phyloP scores from a whole-genome alignment of 2,113 vertebrate species.

The Recurvirostra avosetta region DNA sequence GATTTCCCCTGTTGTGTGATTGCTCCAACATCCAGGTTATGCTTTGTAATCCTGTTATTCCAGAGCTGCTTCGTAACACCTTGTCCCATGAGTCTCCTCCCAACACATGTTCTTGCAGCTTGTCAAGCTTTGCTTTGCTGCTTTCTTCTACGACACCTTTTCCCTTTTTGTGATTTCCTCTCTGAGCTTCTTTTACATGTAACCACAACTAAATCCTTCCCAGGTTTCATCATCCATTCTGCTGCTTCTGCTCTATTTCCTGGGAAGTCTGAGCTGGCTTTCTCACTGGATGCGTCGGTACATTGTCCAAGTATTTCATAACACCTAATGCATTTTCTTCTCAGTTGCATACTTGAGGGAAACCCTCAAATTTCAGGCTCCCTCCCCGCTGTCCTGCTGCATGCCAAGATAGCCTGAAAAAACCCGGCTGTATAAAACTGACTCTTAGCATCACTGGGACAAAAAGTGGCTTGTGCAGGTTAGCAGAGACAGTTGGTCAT shows the following conservation, averaged over 20 bases:
- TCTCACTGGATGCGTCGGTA: neutral
- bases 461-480: neutral
- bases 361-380: neutral
- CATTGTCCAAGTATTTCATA: neutral
- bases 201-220: neutral
- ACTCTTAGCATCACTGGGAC: neutral
- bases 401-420: neutral
- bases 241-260: neutral
- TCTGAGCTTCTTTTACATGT: neutral
- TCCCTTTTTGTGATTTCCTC: neutral
- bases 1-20: neutral
- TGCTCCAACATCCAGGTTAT: neutral
- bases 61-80: neutral
- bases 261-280: neutral
- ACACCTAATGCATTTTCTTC: neutral
- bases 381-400: neutral
- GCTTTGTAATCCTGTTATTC: neutral
- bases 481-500: neutral
- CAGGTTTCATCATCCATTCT: neutral
- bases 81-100: neutral
- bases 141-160: neutral
- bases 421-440: neutral
- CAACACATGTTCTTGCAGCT: neutral
- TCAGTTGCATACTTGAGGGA: neutral
- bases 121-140: neutral